These are phyloP conservation scores for Aphelenchoides avenae DNA, from an alignment of 1,140 invertebrate genomes.

Conservation along the genomic window DNA sequence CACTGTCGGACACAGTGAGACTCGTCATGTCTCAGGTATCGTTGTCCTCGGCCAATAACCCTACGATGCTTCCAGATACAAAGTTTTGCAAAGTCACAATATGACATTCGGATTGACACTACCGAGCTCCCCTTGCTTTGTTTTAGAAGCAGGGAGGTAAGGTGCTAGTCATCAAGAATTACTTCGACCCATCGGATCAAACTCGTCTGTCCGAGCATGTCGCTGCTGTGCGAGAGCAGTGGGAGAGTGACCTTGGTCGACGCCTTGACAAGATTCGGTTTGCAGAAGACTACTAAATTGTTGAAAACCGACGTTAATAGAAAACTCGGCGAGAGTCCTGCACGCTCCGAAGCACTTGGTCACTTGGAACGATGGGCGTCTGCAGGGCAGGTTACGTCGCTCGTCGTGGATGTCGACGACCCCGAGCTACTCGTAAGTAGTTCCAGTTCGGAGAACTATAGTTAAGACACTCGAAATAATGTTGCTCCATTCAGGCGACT, in stretches of 20 bases:
- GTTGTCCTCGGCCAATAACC: neutral
- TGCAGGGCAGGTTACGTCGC: slow-evolving; percentile 17
- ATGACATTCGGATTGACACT: neutral
- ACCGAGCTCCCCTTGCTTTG: no score
- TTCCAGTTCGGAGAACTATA: neutral
- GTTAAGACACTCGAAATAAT: neutral
- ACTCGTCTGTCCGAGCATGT: slow-evolving; percentile 60
- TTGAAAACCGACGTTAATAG: neutral
- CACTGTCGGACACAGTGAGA: slow-evolving; percentile 12
- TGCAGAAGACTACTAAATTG: neutral
- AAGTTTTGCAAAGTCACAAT: neutral
- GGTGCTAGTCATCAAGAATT: neutral
- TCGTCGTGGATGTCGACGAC: slow-evolving; percentile 37
- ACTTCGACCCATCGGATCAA: neutral
- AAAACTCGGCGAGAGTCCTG: slow-evolving; percentile 34
- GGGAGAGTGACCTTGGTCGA: slow-evolving; percentile 32
- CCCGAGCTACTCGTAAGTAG: slow-evolving; percentile 29
- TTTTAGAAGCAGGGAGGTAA: slow-evolving; percentile 3
- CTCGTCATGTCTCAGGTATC: slow-evolving; percentile 15
- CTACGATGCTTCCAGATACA: neutral
- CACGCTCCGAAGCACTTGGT: slow-evolving; percentile 30
- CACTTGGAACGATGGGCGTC: slow-evolving; percentile 25
- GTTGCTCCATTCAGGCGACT: slow-evolving; percentile 4
- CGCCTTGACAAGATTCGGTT: slow-evolving; percentile 24
- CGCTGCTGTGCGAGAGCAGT: slow-evolving; percentile 18